Base-by-base conservation (phyloP, 2,113 vertebrate genomes). In the Strigops habroptila region DNA sequence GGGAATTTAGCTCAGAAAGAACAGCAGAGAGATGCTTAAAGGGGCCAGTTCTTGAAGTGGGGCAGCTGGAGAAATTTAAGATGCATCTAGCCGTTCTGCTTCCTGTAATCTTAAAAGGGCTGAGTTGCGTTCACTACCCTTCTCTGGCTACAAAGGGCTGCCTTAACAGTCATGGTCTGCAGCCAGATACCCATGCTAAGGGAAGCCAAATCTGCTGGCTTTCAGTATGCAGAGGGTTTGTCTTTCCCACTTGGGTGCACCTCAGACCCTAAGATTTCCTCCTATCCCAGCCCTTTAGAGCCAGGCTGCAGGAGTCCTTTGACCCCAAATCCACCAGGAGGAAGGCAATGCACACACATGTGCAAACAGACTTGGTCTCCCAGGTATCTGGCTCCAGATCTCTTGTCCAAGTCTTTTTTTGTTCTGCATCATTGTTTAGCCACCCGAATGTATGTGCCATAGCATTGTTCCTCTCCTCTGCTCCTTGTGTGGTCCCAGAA, bases 231-330 rank as follows among this genome's bases (percentile, higher is more conserved):
- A 24, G n/a, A 86, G 8, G 3, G 14, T 24, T 71, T 67, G 39
- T 10, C 13, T 11, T 76, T 60, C 41, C 49, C 46, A 55, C 14
- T 30, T 14, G 25, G 28, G 14, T 67, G 12, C 28, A 23, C 33
- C 25, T 81, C 30, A 19, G 9, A 37, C 7, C 7, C n/a, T 44
- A 73, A 39, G 31, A 35, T 49, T 78, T 77, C n/a, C 33, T 83
- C 1, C 0, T 10, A 33, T 71, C 23, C 6, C 46, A 86, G n/a
- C 43, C 12, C 6, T 1, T 0, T 0, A n/a, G 39, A 46, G 24
- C 18, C 21, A 57, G 46, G 43, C 57, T 80, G 70, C n/a, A 79
- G 27, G 21, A 9, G 30, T 57, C 2, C 15, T 52, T 48, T 12
- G 12, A 22, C 64, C 31, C 25, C 12, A 68, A 19, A 68, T 24